Base-by-base conservation (phyloP, 2,888 invertebrate species). In the Athrips mouffetella region DNA sequence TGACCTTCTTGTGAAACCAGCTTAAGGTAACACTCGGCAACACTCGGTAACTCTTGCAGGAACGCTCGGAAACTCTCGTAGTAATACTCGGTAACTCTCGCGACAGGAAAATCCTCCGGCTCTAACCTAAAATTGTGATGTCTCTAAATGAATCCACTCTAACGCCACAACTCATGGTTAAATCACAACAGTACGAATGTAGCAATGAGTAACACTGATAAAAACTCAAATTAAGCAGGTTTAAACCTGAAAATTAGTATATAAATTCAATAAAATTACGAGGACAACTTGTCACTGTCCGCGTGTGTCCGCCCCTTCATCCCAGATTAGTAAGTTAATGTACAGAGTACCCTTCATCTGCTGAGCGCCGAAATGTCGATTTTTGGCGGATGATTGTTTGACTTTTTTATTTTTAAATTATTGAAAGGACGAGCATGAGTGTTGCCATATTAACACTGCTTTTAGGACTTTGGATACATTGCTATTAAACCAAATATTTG, bases 11-110 rank as follows among this genome's bases (percentile, higher is more conserved):
- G 40, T 40, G 23, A 11, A 40, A 23, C 23, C 40, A 23, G 23
- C 40, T 5, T 37, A 37, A 37, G 31, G 31, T 31, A 31, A 31
- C n/a, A n/a, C n/a, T n/a, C n/a, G n/a, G n/a, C n/a, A n/a, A n/a
- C 31, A 31, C 31, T 13, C 31, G 37, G 20, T 37, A 37, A 37
- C 18, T 16, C 27, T 27, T 8, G 27, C 8, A 27, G 27, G 5
- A 27, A 27, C 27, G 27, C 30, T 31, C 30, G 30, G 30, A 11
- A 31, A 31, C n/a, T n/a, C 30, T 31, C 30, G 30, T 2, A 31
- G 11, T 31, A 31, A 31, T 13, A 5, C 11, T 31, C 13, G 30
- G 37, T 37, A 37, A 37, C 37, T 16, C 37, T 37, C 37, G 37
- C 18, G 37, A 37, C 18, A 37, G 18, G 18, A 37, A 37, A 37